Conservation (phyloP, 2,113 vertebrate species). For the Rhinichthys klamathensis region DNA sequence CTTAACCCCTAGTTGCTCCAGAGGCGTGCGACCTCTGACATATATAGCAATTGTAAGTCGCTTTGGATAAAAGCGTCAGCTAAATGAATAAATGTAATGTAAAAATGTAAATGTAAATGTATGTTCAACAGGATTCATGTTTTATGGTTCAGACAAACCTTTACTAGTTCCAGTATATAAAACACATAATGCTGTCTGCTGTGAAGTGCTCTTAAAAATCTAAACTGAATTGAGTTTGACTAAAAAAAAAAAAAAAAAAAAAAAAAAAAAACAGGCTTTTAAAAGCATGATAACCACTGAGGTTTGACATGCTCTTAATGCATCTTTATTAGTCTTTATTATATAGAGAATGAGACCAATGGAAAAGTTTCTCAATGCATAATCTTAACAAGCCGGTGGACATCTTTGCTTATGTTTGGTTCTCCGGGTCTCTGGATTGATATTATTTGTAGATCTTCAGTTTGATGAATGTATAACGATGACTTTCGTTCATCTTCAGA, state of each 20-base stretch:
- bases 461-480: neutral
- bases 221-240: neutral
- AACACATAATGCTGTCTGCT: neutral
- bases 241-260: neutral
- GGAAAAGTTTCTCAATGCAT: neutral
- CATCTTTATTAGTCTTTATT: neutral
- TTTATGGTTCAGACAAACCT: neutral
- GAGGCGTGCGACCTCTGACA: too few relatives aligned
- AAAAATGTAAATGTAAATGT: too few relatives aligned
- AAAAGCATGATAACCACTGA: neutral
- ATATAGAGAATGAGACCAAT: neutral
- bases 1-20: too few relatives aligned
- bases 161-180: neutral
- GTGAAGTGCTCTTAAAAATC: conserved; percentile 17
- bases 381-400: neutral
- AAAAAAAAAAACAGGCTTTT: neutral
- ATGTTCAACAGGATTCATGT: neutral
- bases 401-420: neutral
- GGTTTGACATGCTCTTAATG: neutral
- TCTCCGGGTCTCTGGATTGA: neutral
- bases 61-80: too few relatives aligned
- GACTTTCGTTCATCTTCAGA: too few relatives aligned
- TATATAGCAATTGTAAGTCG: too few relatives aligned
- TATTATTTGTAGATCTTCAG: neutral
- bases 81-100: too few relatives aligned